Base-by-base conservation (phyloP, 2,113 vertebrate species). In the rat (Rattus norvegicus) region DNA sequence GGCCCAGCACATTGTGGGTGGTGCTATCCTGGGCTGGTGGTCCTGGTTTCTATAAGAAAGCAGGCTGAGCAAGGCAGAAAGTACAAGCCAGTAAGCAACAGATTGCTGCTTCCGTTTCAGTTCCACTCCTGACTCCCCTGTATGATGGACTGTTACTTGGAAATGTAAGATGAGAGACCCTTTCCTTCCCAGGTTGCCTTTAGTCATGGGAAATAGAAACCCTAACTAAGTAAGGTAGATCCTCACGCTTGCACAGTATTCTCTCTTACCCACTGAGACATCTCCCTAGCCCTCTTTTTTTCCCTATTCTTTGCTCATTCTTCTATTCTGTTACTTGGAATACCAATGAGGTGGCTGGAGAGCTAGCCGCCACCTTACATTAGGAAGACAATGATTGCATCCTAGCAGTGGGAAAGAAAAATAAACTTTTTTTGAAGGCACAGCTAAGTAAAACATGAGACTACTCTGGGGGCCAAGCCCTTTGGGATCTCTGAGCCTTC, bases 271-370 rank as follows among this genome's bases (percentile, higher is more conserved):
- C 61, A 67, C 26, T 47, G 83, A 65, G 16, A 49, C 19, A 49
- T 33, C 61, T 49, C 61, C 26, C 83, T 65, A 47, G 16, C 49
- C 77, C 17, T 12, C 30, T 33, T 65, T 7, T 8, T 75, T 54
- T 47, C 81, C 92, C 59, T 69, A 79, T n/a, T 91, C 39, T 94
- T 84, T 10, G 49, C 17, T 19, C 39, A 49, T 89, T 76, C 28
- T 94, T 91, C 49, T 36, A n/a, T 94, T 91, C 59, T 89, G 43
- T 88, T 80, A 20, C 65, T n/a, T 93, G 56, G 77, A 88, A 91
- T 89, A 28, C n/a, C 88, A 61, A 80, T 28, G 22, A 79, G 65
- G 72, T 93, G 70, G 13, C 56, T 69, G 65, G 81, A 67, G 39
- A 26, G 69, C 17, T 54, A 47, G 90, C 54, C 67, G 79, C 73